Conservation (phyloP, 2,113 vertebrate genomes). For the Alces alces region DNA sequence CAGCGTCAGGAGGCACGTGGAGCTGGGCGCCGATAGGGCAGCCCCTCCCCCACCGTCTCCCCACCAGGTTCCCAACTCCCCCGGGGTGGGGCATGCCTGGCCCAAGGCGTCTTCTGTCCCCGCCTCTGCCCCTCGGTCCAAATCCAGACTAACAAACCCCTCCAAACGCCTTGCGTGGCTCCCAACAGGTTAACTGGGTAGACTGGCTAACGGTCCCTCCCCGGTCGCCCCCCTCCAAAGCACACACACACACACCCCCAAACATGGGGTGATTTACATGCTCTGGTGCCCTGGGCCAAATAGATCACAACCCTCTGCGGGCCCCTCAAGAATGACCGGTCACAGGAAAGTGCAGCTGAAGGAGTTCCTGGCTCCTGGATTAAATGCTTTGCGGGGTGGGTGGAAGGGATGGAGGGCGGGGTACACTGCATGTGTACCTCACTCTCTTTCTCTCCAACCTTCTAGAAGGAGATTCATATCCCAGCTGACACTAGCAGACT, state of each 20-base stretch:
- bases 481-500: background rate
- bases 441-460: background rate
- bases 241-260: background rate
- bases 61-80: background rate
- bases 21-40: rapidly evolving
- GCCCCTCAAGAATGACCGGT: background rate
- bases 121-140: background rate
- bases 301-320: background rate
- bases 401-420: background rate
- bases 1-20: background rate
- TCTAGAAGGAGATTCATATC: background rate
- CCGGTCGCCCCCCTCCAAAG: background rate
- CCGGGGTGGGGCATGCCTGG: rapidly evolving
- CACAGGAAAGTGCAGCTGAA: background rate
- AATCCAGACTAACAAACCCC: background rate
- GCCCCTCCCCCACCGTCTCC: no score
- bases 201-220: background rate
- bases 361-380: background rate
- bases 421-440: background rate
- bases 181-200: background rate
- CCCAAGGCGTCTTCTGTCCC: background rate
- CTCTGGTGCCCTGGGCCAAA: background rate
- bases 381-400: background rate
- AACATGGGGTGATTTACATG: background rate
- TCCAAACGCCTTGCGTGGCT: background rate